A percentile compares a stretch with the other conserved stretches of the same genome.
These are phyloP conservation scores for Noctua pronuba DNA, from an alignment of 2,888 invertebrate species.

Conservation along the genomic window DNA sequence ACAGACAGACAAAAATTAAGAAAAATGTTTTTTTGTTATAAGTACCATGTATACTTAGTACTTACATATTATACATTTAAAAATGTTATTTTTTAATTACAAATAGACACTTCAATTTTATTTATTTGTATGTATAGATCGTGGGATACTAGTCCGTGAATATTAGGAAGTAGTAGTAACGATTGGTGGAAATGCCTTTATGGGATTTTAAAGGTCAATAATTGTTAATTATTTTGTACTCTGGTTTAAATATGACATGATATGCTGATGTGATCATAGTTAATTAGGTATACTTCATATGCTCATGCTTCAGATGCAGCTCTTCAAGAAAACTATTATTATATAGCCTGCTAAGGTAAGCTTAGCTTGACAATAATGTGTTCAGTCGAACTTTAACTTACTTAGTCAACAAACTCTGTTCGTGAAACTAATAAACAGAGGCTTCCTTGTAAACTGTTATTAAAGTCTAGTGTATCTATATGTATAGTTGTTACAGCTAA, in stretches of 20 bases:
- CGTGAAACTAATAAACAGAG: not conserved
- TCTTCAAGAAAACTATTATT: not conserved
- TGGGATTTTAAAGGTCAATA: not conserved
- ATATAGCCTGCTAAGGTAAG: not conserved
- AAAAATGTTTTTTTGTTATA: too few relatives aligned
- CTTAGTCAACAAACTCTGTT: not conserved
- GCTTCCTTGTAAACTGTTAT: not conserved
- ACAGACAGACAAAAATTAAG: too few relatives aligned
- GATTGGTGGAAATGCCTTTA: not conserved
- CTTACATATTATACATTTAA: too few relatives aligned
- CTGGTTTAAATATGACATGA: not conserved
- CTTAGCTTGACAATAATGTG: not conserved
- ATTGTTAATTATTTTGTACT: not conserved
- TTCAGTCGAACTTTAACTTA: not conserved
- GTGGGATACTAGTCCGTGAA: conserved; percentile 6
- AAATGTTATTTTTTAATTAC: too few relatives aligned
- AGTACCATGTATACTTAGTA: too few relatives aligned
- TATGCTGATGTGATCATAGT: not conserved
- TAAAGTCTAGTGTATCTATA: too few relatives aligned
- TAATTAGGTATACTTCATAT: not conserved
- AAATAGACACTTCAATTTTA: too few relatives aligned
- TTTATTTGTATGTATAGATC: too few relatives aligned
- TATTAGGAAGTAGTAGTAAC: not conserved
- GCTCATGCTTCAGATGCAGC: too few relatives aligned
- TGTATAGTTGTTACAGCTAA: too few relatives aligned